Base-by-base conservation (phyloP, 2,888 invertebrate genomes). In the Patella ulyssiponensis region DNA sequence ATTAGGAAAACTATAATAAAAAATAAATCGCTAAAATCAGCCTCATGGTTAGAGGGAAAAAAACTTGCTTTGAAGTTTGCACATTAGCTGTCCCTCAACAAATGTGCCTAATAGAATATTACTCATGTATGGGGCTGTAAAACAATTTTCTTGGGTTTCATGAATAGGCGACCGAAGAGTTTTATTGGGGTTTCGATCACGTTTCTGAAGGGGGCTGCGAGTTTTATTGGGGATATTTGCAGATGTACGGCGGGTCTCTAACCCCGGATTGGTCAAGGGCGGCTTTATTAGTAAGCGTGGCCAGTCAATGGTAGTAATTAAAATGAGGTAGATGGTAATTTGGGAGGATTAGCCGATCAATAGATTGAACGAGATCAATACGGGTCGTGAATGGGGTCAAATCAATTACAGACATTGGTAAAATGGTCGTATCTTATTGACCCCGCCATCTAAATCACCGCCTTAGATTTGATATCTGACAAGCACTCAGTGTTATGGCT, bases 241-340 rank as follows among this genome's bases (percentile, higher is more conserved):
- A 64, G 64, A 64, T 64, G 64, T 64, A 64, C 64, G 64, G 23
- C 12, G 23, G 20, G 20, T 64, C 20, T 64, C 64, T 64, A 64
- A 64, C 64, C 64, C 64, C 14, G 20, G 64, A 64, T 64, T 64
- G 64, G 64, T 64, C 64, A 64, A 64, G 64, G 64, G 64, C 23
- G 64, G 23, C 23, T 64, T 64, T 64, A 64, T 64, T 64, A 64
- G 64, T 64, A 64, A 64, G 64, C 64, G 64, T 64, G 64, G 64
- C 23, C 64, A 64, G 64, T 64, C 64, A 64, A 64, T 64, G 23
- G 64, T 64, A 23, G 64, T 64, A 64, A 64, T 64, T 64, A 64
- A 64, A 64, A 64, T 64, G 64, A 64, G 64, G 64, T 64, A 64
- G 64, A 64, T 64, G 64, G 64, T 64, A 20, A 64, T 64, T 64